Evolutionary conservation across 2,113 vertebrate genomes (phyloP), one percentile per base, ranked within the genome.

Genomic region (Dasypus novemcinctus): DNA sequence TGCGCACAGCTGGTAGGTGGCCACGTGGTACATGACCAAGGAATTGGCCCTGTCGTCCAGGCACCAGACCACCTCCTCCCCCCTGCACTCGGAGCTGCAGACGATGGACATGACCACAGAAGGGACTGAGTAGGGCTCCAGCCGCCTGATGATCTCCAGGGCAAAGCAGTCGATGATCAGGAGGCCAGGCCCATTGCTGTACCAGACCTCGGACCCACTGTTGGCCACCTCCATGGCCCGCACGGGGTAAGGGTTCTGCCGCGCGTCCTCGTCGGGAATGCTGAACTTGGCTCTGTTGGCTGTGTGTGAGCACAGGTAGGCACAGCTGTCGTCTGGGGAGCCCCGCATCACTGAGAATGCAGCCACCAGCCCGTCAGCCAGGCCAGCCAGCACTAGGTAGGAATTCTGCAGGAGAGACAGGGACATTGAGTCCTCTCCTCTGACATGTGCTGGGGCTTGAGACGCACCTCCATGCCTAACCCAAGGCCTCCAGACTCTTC

Each of bases 291-390:
- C 98, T 95, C 99, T 99, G 97, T 99, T 99, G 3, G 99, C 98
- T 0, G 99, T 99, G 98, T 99, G 99, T 2, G 99, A 99, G 97
- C 99, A 99, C 92, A 99, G 97, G 98, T 99, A 99, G 93, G 98
- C 98, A 81, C 99, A 99, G 85, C 96, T 98, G 1, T 99, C 98
- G 14, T 98, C 80, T 0, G 99, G 99, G 75, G 98, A 80, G 4
- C 99, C 99, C 1, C 98, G 98, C 10, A 97, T 97, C 81, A 99
- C 95, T 0, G 98, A 98, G 89, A 99, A 99, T 66, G 99, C 98
- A 0, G 98, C 99, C 68, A 99, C 96, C 1, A 99, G 98, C 23
- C 99, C 99, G 0, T 99, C 99, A 0, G 99, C 99, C 98, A 99
- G 98, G 68, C 99, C 99, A 0, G 99, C 99, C 97, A 99, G 99